A percentile compares a stretch with the other conserved stretches of the same genome.
Conservation (phyloP, 2,888 invertebrate species). For the Scaptomyza caliginosa region DNA sequence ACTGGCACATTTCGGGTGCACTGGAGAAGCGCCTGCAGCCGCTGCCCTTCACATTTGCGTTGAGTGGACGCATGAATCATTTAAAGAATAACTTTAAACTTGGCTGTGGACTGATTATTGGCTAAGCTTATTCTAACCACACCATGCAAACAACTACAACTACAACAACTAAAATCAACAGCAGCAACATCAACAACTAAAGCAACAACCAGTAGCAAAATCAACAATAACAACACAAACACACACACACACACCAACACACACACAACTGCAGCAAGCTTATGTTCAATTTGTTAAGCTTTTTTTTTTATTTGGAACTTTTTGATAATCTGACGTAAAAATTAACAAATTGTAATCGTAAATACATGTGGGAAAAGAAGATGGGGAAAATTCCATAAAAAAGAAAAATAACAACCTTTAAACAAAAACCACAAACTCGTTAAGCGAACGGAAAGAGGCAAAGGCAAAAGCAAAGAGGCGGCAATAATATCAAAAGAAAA, state of each 20-base stretch:
- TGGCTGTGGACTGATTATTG: conserved; percentile 97
- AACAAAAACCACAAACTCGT: conserved; percentile 14
- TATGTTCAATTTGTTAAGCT: conserved; percentile 50
- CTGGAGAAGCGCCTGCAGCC: conserved; percentile 97
- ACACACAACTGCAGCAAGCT: conserved; percentile 40
- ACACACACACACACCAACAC: conserved; percentile 3
- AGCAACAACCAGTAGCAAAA: conserved; percentile 6
- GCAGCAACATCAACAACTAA: neutral
- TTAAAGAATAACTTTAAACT: conserved; percentile 95
- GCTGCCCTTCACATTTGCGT: conserved; percentile 95
- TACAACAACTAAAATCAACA: neutral
- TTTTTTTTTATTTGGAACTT: conserved; percentile 28
- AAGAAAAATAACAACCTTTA: conserved; percentile 24
- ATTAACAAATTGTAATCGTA: conserved; percentile 28
- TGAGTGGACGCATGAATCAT: conserved; percentile 97
- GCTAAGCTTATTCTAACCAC: conserved; percentile 85
- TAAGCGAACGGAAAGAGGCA: neutral
- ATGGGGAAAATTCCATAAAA: conserved; percentile 20
- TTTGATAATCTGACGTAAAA: conserved; percentile 17
- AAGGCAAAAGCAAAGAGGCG: neutral
- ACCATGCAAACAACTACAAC: neutral
- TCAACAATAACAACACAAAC: conserved; percentile 3
- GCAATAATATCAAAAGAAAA: conserved; percentile 22
- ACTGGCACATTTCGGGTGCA: conserved; percentile 96
- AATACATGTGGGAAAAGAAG: conserved; percentile 12